Evolutionary conservation across 2,888 invertebrate genomes (phyloP).

Genomic region (Yponomeuta evonymella): DNA sequence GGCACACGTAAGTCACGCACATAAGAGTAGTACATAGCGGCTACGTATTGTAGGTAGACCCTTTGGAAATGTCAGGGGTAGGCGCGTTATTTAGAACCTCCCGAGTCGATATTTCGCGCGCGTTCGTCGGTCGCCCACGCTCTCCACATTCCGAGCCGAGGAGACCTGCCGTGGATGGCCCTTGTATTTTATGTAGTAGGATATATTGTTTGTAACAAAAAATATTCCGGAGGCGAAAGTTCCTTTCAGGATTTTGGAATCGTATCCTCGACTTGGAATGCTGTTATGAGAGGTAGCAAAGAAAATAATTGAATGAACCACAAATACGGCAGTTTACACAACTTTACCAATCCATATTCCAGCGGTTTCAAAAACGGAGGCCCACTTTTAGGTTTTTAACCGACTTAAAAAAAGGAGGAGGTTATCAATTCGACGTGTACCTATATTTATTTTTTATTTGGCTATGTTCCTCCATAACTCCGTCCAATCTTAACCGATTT

Average conservation of each 20-base stretch:
- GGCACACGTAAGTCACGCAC: neutral
- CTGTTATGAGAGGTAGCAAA: too few species aligned
- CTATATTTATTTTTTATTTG: too few species aligned
- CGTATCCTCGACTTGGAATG: too few species aligned
- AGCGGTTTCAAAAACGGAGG: too few species aligned
- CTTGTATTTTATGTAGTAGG: neutral
- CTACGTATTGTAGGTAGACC: neutral
- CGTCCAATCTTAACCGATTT: too few species aligned
- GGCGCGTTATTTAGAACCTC: conserved; percentile 44
- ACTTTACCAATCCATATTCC: too few species aligned
- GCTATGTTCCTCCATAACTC: too few species aligned
- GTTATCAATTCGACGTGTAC: too few species aligned
- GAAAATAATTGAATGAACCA: too few species aligned
- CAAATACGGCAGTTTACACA: too few species aligned
- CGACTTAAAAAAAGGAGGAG: too few species aligned
- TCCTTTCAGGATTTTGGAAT: neutral
- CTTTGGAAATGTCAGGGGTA: conserved; percentile 39
- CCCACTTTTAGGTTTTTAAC: too few species aligned
- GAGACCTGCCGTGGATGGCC: neutral
- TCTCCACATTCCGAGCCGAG: neutral
- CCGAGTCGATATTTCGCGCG: conserved; percentile 26
- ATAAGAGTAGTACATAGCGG: neutral
- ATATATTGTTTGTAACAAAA: neutral
- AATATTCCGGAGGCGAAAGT: neutral
- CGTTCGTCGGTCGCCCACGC: neutral